These are phyloP conservation scores for Acrocephalus scirpaceus DNA, from an alignment of 2,797 vertebrate species.

Conservation along the genomic window DNA sequence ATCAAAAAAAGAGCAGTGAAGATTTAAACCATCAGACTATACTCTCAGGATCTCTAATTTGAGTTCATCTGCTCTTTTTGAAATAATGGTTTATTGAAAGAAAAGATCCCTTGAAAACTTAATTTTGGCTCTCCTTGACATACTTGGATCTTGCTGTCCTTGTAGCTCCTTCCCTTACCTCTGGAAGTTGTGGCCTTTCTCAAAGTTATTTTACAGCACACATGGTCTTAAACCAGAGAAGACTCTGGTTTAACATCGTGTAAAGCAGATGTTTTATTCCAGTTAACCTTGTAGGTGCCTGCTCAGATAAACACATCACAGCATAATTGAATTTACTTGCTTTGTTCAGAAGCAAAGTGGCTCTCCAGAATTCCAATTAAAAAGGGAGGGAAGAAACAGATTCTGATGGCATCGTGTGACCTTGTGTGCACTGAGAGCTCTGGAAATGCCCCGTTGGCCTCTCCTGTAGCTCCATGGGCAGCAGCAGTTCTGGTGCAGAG, in stretches of 20 bases:
- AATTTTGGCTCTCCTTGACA: conserved; percentile 21
- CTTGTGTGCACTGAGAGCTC: not conserved
- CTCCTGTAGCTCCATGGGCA: not conserved
- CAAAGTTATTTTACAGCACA: not conserved
- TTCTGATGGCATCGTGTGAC: not conserved
- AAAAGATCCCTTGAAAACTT: not conserved
- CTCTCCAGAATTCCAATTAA: not conserved
- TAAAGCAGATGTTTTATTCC: not conserved
- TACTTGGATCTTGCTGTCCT: not conserved
- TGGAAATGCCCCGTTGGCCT: not conserved
- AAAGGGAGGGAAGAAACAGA: not conserved
- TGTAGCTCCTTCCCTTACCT: not conserved
- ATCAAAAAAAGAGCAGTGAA: not conserved
- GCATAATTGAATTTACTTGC: not conserved
- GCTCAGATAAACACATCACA: not conserved
- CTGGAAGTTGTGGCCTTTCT: not conserved
- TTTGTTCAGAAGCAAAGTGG: not conserved
- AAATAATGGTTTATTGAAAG: not conserved
- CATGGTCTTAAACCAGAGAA: accelerated
- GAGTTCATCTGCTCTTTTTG: not conserved
- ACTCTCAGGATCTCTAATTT: not conserved
- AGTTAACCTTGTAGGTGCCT: not conserved
- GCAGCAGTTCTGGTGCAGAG: not conserved
- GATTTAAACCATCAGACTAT: not conserved
- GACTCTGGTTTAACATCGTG: not conserved